Evolutionary conservation across 2,888 invertebrate species (phyloP).

Genomic region (Cheilosia grossa): DNA sequence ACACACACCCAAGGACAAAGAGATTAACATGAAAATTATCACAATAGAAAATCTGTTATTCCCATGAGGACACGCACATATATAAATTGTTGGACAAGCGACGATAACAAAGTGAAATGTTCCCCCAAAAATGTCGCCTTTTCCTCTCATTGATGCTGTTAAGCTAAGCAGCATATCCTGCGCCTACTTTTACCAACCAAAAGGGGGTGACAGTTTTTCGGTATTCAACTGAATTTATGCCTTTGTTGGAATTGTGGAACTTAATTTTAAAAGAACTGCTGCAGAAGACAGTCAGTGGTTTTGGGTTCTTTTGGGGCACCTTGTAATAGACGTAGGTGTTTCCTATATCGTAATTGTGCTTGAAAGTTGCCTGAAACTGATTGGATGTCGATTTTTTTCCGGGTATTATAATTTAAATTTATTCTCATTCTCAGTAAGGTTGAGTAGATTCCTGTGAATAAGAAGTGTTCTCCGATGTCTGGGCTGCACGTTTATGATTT

Average conservation of each 20-base stretch:
- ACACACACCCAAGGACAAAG: slow-evolving; percentile 47
- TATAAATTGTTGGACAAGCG: slow-evolving; percentile 50
- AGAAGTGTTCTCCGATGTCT: no score
- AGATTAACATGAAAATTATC: slow-evolving; percentile 74
- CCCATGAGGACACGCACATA: slow-evolving; percentile 43
- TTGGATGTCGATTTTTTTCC: no score
- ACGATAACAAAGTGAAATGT: slow-evolving; percentile 38
- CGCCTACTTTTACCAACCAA: slow-evolving; percentile 20
- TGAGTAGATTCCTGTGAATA: no score
- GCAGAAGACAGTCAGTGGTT: slow-evolving; percentile 25
- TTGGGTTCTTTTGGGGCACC: neutral
- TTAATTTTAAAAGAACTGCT: slow-evolving; percentile 12
- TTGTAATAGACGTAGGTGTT: no score
- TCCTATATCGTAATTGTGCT: no score
- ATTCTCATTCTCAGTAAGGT: no score
- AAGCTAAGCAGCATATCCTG: slow-evolving; percentile 15
- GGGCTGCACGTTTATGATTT: no score
- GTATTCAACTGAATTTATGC: slow-evolving; percentile 22
- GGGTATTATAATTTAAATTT: no score
- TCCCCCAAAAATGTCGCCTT: slow-evolving; percentile 25
- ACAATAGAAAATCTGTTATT: slow-evolving; percentile 68
- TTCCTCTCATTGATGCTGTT: slow-evolving; percentile 21
- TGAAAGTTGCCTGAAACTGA: no score
- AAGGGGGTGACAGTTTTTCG: slow-evolving; percentile 25
- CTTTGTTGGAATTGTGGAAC: slow-evolving; percentile 21